These are phyloP conservation scores for Fratercula arctica DNA, from an alignment of 2,797 vertebrate species.

Conservation along the genomic window DNA sequence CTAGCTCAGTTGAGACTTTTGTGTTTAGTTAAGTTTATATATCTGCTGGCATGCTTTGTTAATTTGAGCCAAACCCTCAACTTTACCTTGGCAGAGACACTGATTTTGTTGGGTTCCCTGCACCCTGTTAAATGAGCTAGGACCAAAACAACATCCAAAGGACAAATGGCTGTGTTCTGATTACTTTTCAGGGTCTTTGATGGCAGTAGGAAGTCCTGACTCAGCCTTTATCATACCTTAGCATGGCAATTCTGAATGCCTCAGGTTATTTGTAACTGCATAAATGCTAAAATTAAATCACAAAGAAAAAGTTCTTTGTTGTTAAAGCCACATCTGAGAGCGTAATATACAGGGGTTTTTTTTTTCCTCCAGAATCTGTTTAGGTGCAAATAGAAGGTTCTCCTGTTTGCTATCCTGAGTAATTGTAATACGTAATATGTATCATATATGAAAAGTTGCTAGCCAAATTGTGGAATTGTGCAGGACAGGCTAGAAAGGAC, in stretches of 20 bases:
- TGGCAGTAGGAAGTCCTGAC: background rate
- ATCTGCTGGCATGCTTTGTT: slow-evolving; percentile 13
- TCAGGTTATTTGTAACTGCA: background rate
- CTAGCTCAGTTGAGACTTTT: background rate
- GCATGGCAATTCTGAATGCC: background rate
- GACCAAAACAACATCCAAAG: slow-evolving; percentile 2
- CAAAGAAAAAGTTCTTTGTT: background rate
- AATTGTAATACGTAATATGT: background rate
- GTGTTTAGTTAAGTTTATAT: slow-evolving; percentile 31
- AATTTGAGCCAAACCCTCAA: slow-evolving; percentile 31
- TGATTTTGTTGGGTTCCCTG: slow-evolving; percentile 33
- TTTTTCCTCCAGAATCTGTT: background rate
- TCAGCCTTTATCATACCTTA: background rate
- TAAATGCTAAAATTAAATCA: slow-evolving; percentile 20
- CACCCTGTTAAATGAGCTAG: slow-evolving; percentile 5
- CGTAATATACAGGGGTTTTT: background rate
- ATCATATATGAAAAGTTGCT: background rate
- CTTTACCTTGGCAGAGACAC: slow-evolving; percentile 51
- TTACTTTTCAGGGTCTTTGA: background rate
- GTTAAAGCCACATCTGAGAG: background rate
- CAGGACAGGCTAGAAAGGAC: background rate
- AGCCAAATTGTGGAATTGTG: background rate
- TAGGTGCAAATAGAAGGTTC: background rate
- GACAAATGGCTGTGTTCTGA: slow-evolving; percentile 2
- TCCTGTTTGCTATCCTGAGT: slow-evolving; percentile 6